Evolutionary conservation across 2,888 invertebrate species (phyloP).

Genomic region (Physocephala rufipes): DNA sequence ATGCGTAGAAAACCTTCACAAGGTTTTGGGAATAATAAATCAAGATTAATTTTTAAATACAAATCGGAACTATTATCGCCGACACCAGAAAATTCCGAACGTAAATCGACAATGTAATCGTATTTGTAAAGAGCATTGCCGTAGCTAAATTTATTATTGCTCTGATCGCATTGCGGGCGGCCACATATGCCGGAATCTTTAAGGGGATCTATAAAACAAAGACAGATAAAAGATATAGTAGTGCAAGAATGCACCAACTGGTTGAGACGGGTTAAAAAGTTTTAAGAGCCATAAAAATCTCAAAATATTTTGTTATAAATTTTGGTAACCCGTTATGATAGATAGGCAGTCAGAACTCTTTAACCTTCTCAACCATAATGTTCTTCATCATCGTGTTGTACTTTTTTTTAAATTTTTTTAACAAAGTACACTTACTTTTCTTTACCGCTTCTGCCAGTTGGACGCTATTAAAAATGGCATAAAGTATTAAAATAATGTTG

Average conservation of each 20-base stretch:
- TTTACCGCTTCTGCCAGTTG: slow-evolving; percentile 25
- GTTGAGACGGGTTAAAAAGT: too few species aligned
- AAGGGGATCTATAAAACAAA: slow-evolving; percentile 71
- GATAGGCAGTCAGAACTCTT: too few species aligned
- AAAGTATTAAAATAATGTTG: slow-evolving; percentile 5
- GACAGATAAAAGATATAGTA: neutral
- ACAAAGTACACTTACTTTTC: slow-evolving; percentile 36
- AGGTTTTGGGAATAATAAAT: slow-evolving; percentile 73
- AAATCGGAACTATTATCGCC: slow-evolving; percentile 78
- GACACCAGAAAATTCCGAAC: slow-evolving; percentile 75
- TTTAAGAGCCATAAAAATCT: too few species aligned
- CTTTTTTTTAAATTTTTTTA: too few species aligned
- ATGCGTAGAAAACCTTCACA: slow-evolving; percentile 79
- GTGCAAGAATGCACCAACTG: too few species aligned
- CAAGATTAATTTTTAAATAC: slow-evolving; percentile 70
- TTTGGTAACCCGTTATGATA: too few species aligned
- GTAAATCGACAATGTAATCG: slow-evolving; percentile 77
- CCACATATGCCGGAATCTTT: slow-evolving; percentile 79
- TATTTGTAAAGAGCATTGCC: slow-evolving; percentile 70
- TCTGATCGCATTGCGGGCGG: slow-evolving; percentile 71
- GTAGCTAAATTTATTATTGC: slow-evolving; percentile 60
- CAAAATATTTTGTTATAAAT: too few species aligned
- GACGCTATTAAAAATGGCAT: neutral
- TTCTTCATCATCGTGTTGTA: too few species aligned
- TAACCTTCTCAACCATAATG: too few species aligned